A percentile compares a stretch with the other conserved stretches of the same genome.
Conservation (phyloP, 2,113 vertebrate species). For the Phaethornis superciliosus region DNA sequence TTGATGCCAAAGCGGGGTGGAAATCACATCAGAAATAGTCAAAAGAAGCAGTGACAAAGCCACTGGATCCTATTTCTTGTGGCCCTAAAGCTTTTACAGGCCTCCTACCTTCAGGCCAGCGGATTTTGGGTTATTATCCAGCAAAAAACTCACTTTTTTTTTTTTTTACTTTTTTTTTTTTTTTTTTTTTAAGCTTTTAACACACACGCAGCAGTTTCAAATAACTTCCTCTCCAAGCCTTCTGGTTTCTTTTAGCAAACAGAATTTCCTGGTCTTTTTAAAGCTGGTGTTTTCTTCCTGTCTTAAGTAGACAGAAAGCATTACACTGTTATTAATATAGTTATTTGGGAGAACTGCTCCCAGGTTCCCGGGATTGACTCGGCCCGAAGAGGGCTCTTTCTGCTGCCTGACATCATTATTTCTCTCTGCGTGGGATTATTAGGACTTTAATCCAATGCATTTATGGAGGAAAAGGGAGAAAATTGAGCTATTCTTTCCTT, state of each 20-base stretch:
- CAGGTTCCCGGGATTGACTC: background rate
- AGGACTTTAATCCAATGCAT: background rate
- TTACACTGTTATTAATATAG: background rate
- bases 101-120: background rate
- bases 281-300: background rate
- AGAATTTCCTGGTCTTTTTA: background rate
- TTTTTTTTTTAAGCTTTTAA: background rate
- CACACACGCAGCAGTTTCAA: background rate
- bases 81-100: slow-evolving; percentile 29
- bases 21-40: background rate
- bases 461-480: slow-evolving; percentile 9
- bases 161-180: too few species aligned
- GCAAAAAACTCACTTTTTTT: background rate
- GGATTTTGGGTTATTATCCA: slow-evolving; percentile 25
- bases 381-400: background rate
- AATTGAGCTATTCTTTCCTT: background rate
- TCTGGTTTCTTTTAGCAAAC: background rate
- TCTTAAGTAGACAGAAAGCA: background rate
- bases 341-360: background rate
- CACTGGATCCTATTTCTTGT: background rate
- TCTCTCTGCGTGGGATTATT: background rate
- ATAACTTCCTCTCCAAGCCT: background rate
- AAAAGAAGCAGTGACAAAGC: background rate
- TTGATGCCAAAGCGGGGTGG: slow-evolving; percentile 19
- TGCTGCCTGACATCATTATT: background rate